Evolutionary conservation across 2,113 vertebrate genomes (phyloP), one percentile per base, ranked within the genome.

Genomic region (Gadus macrocephalus): DNA sequence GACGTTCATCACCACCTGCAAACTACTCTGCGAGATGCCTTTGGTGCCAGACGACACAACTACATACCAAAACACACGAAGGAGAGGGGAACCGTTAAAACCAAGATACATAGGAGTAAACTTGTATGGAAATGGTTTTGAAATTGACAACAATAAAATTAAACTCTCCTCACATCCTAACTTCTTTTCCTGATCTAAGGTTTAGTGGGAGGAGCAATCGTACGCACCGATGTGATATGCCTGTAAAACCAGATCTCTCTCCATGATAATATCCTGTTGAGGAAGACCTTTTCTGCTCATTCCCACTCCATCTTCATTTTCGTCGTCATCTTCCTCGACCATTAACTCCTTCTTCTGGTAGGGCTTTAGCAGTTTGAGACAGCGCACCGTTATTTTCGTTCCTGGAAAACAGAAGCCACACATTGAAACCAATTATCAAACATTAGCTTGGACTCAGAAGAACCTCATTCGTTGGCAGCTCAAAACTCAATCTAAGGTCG

Each of bases 221-320:
- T 14, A 92, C 94, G 42, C 87, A 99, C 97, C 92, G 62, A 96
- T 89, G 27, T 95, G 89, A n/a, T 97, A 98, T 42, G 96, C 95
- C 85, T 99, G 96, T 0, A 94, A 90, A 60, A 98, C 87, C 75
- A 96, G 79, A 65, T 99, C 96, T 12, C 85, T 91, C 88, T 99
- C 96, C 6, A 91, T 93, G 74, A 95, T 86, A 3, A 93, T 89
- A 38, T 95, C 93, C 73, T 93, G 89, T 0, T 89, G 83, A 6
- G 89, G 89, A 14, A 89, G 68, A 1, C 12, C 74, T 78, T 89
- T 92, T 61, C 87, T 91, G 49, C 87, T 72, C 0, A 12, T 53
- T 27, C 22, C 81, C 0, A 62, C 15, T 0, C 74, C 72, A 0
- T 85, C 80, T 4, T 90, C 92, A 4, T 97, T 93, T 0, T 95